Evolutionary conservation across 2,113 vertebrate species (phyloP), one percentile per base, ranked within the genome.

Genomic region (Cyprinodon tularosa): DNA sequence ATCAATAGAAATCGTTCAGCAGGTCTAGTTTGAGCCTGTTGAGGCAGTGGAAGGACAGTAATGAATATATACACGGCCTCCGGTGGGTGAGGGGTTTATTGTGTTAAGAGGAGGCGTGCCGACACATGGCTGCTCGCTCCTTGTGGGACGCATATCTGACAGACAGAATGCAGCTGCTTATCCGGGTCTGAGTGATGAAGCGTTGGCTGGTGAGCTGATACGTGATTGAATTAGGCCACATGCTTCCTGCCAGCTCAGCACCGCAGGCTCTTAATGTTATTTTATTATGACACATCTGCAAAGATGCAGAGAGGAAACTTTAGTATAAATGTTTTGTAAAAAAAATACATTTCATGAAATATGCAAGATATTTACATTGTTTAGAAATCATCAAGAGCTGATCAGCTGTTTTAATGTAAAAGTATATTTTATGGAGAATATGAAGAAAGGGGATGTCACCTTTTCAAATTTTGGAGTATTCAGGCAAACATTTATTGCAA

Each of bases 141-240:
- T 71, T 80, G 86, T 68, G 81, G 72, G 53, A 62, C 61, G 88
- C 84, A 68, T 72, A 61, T 86, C 72, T 83, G 86, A 90, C 89
- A 82, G 84, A 73, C 78, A 78, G 81, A 86, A 86, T 89, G 88
- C 10, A 74, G 73, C 48, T 12, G 17, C 36, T 88, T 82, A 84
- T 88, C 86, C 84, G 73, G 12, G 76, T 73, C 0, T 75, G 87
- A 88, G 90, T 86, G 91, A 90, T 71, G 88, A 88, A 82, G 90
- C 50, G 81, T 87, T 66, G 59, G 85, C 72, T 73, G 20, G 81
- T 57, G 62, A 77, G 76, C 61, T 81, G 88, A 91, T 90, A 90
- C 90, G 79, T 80, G 87, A 83, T 84, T 87, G 81, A 88, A 89
- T 91, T 90, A 83, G 85, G 84, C 73, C 80, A 64, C 78, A 62